phyloP scores from a whole-genome alignment of 2,113 vertebrate species.

The Andinoacara biseriatus region DNA sequence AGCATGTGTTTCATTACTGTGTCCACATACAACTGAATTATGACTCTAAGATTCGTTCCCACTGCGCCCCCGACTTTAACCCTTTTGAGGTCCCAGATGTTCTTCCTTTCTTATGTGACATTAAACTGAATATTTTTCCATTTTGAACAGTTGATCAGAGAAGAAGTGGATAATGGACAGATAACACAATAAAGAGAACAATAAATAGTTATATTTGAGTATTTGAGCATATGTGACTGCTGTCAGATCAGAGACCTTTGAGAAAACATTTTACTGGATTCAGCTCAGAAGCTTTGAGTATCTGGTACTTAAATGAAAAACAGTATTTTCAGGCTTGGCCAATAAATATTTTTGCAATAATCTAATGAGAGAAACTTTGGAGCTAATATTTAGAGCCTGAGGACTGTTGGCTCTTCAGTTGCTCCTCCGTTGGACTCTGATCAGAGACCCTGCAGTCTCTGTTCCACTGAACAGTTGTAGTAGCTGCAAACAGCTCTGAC shows the following conservation, averaged over 20 bases:
- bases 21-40: background rate
- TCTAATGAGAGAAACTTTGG: background rate
- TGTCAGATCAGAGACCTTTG: background rate
- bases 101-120: background rate
- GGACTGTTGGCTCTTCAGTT: background rate
- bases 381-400: too few relatives aligned
- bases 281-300: background rate
- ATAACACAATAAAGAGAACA: background rate
- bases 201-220: too few relatives aligned
- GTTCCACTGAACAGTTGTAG: conserved; percentile 5
- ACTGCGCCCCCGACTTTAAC: background rate
- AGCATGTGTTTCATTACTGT: background rate
- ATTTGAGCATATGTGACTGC: rapidly evolving
- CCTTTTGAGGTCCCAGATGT: rapidly evolving
- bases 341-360: background rate
- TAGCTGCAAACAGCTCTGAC: background rate
- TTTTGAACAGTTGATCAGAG: rapidly evolving
- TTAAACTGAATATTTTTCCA: background rate
- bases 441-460: background rate
- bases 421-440: background rate
- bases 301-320: background rate
- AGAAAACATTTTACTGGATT: background rate
- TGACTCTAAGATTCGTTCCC: background rate
- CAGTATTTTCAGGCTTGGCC: background rate
- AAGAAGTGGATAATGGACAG: rapidly evolving